Base-by-base conservation (phyloP, 2,888 invertebrate species). In the Lomographa bimaculata region DNA sequence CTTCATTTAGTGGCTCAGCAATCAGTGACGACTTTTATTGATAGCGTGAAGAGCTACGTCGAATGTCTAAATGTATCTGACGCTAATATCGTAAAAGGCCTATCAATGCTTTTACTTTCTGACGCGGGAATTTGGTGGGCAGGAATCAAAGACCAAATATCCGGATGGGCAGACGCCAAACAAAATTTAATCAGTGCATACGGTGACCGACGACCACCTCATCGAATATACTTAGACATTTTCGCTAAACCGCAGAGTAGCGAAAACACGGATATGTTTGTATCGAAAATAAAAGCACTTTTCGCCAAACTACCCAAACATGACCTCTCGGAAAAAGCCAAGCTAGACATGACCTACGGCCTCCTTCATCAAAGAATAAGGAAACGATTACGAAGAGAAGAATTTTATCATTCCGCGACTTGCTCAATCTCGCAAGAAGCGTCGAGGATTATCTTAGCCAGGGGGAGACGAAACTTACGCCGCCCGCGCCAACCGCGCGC, bases 131-230 rank as follows among this genome's bases (percentile, higher is more conserved):
- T n/a, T 2, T 20, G 20, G 20, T 20, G 20, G 20, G 7, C n/a
- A 7, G 20, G 20, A 3, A 20, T 20, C 1, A 20, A 20, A 7
- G n/a, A 7, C 2, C 3, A 3, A 20, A 7, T 20, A 3, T 7
- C 20, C 2, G 2, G 2, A 2, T 20, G 7, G 20, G 2, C 7
- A 1, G 6, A 20, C 1, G 20, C 20, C 1, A 20, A 20, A 7
- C 2, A 20, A 1, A 20, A 20, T 2, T 7, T 20, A 3, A 7
- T 28, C 2, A 28, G 28, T 28, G 19, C 28, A 9, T 28, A 10
- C 10, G 28, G 28, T 3, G 28, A 28, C 11, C 28, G 28, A 18
- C 28, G 28, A 6, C 28, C 28, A 11, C 28, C 28, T 3, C 28
- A 28, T 19, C 7, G 19, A 3, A 28, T 28, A 4, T 28, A 28